Percentiles rank a stretch among this genome's conserved stretches.
phyloP scores from a whole-genome alignment of 2,888 invertebrate genomes.

The Apomyelois bistriatella region DNA sequence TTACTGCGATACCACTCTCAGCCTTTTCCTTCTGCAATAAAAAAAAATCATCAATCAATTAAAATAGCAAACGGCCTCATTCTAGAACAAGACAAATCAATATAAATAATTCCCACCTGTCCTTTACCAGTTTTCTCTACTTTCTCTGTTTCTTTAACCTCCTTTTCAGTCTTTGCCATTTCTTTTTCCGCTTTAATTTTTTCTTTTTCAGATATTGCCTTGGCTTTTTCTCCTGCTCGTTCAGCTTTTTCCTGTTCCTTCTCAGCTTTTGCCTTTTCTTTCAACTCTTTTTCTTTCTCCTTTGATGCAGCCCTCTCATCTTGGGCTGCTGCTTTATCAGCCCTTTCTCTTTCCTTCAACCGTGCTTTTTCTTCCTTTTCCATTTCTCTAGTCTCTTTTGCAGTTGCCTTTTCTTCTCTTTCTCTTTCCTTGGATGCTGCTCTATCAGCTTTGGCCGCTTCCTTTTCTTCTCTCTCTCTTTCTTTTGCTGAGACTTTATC shows the following conservation, averaged over 20 bases:
- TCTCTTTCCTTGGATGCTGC: not conserved
- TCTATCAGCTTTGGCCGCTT: not conserved
- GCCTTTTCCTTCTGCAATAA: not conserved
- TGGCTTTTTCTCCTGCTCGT: slow-evolving; percentile 12
- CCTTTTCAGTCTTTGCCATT: slow-evolving; percentile 9
- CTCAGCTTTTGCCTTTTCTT: slow-evolving; percentile 2
- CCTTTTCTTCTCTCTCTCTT: slow-evolving; percentile 14
- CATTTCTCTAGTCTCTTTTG: not conserved
- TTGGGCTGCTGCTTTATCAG: not conserved
- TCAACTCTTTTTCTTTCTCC: slow-evolving; percentile 16
- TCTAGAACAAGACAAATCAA: not conserved
- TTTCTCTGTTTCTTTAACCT: not conserved
- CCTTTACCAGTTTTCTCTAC: slow-evolving; percentile 14
- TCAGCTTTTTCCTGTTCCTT: slow-evolving; percentile 13
- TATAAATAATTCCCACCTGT: not conserved
- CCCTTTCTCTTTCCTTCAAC: not conserved
- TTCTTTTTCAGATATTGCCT: not conserved
- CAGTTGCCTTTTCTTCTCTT: not conserved
- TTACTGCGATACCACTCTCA: too few species aligned
- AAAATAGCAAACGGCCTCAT: too few species aligned
- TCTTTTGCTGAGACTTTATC: slow-evolving; percentile 14
- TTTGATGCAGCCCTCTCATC: not conserved
- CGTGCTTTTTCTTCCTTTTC: not conserved
- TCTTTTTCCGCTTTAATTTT: slow-evolving; percentile 16
- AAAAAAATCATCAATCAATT: not conserved